These are phyloP conservation scores for Aphaenogaster ashmeadi DNA, from an alignment of 1,140 invertebrate species.

Conservation along the genomic window DNA sequence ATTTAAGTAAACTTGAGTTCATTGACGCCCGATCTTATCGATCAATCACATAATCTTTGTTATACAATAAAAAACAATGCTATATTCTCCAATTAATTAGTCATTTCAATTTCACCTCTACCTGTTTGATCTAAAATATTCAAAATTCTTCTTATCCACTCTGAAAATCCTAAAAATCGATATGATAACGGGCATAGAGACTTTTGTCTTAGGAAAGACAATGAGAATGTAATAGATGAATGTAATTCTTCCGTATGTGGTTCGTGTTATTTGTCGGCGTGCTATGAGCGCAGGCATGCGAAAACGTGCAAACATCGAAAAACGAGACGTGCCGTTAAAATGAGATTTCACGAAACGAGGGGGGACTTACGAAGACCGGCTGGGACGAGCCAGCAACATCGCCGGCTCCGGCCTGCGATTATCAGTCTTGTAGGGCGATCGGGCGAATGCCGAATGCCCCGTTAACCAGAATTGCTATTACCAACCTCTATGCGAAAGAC, in stretches of 20 bases:
- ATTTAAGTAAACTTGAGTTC: slow-evolving; percentile 11
- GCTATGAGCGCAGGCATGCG: slow-evolving; percentile 76
- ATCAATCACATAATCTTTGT: slow-evolving; percentile 25
- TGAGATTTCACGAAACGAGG: slow-evolving; percentile 37
- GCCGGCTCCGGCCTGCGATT: slow-evolving; percentile 66
- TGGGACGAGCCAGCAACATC: slow-evolving; percentile 70
- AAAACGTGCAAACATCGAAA: slow-evolving; percentile 79
- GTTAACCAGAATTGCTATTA: slow-evolving; percentile 74
- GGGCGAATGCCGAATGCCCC: slow-evolving; percentile 65
- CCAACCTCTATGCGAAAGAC: slow-evolving; percentile 86
- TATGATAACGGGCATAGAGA: slow-evolving; percentile 22
- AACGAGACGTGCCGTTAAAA: slow-evolving; percentile 16
- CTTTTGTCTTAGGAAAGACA: background rate
- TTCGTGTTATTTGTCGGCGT: slow-evolving; percentile 70
- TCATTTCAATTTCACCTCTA: background rate
- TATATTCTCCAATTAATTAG: slow-evolving; percentile 5
- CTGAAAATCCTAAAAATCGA: slow-evolving; percentile 4
- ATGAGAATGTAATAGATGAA: background rate
- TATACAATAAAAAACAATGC: background rate
- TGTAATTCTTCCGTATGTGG: slow-evolving; percentile 43
- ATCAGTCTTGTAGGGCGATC: slow-evolving; percentile 61
- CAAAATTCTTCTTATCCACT: background rate
- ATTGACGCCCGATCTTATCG: slow-evolving; percentile 18
- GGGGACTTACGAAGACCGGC: slow-evolving; percentile 71
- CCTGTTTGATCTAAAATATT: background rate